These are phyloP conservation scores for Uloborus plumipes DNA, from an alignment of 2,888 invertebrate species.

Conservation along the genomic window DNA sequence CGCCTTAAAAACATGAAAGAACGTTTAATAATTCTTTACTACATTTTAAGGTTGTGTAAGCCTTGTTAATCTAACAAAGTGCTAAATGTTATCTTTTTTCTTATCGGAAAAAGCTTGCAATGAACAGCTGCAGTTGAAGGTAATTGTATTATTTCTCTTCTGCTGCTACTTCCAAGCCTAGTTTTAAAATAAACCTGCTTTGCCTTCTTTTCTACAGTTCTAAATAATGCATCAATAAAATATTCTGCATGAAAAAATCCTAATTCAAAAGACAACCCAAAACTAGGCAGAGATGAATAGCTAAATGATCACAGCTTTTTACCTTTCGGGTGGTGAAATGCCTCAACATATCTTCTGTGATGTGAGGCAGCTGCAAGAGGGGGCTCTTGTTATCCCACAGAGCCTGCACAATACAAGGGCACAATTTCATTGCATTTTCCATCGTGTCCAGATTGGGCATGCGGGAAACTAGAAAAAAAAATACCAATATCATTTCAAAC, in stretches of 20 bases:
- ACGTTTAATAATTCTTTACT: too few species aligned
- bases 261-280: neutral
- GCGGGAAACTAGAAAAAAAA: constrained; percentile 78
- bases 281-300: neutral
- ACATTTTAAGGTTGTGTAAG: too few species aligned
- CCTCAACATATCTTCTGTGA: constrained; percentile 89
- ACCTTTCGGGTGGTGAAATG: constrained; percentile 87
- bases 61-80: too few species aligned
- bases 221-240: too few species aligned
- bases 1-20: too few species aligned
- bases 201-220: too few species aligned
- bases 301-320: constrained; percentile 23
- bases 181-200: too few species aligned
- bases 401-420: constrained; percentile 97
- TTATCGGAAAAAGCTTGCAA: too few species aligned
- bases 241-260: neutral
- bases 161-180: too few species aligned
- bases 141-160: too few species aligned
- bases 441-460: constrained; percentile 92
- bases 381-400: constrained; percentile 96
- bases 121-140: too few species aligned
- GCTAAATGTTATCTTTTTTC: too few species aligned
- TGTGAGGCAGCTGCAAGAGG: constrained; percentile 92
- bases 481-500: neutral
- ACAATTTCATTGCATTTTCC: constrained; percentile 97